phyloP scores from a whole-genome alignment of 2,888 invertebrate genomes.

The Odontomyia ornata region DNA sequence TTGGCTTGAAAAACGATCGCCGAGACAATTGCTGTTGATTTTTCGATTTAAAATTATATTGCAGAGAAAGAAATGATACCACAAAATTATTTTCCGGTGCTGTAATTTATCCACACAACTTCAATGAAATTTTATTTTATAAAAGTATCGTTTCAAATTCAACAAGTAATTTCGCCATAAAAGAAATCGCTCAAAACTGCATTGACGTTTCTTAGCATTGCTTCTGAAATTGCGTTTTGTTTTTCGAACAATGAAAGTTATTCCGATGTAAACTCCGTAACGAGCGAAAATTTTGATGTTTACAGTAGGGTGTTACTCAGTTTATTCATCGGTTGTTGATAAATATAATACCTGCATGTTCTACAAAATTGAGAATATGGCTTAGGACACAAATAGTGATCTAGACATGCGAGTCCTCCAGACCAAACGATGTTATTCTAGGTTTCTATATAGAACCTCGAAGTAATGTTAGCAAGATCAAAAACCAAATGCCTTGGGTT shows the following conservation, averaged over 20 bases:
- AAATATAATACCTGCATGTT: no score
- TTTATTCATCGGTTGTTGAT: no score
- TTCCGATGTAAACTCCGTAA: background rate
- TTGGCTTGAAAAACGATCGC: background rate
- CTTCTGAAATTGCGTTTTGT: slow-evolving; percentile 29
- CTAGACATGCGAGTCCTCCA: no score
- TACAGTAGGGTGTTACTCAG: no score
- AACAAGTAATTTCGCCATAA: slow-evolving; percentile 36
- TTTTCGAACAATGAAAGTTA: slow-evolving; percentile 8
- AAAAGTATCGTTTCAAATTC: slow-evolving; percentile 27
- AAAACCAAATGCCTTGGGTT: no score
- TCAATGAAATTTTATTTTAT: slow-evolving; percentile 26
- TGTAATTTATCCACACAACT: slow-evolving; percentile 38
- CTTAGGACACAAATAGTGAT: no score
- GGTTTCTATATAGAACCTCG: no score
- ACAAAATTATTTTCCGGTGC: slow-evolving; percentile 11
- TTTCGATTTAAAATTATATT: background rate
- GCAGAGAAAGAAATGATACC: background rate
- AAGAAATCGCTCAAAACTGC: slow-evolving; percentile 32
- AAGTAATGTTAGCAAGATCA: no score
- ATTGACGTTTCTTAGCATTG: slow-evolving; percentile 38
- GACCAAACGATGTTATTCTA: no score
- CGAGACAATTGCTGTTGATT: slow-evolving; percentile 15
- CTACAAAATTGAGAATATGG: no score
- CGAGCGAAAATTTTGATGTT: no score